Evolutionary conservation across 2,113 vertebrate genomes (phyloP).

Genomic region (Regulus satrapa): DNA sequence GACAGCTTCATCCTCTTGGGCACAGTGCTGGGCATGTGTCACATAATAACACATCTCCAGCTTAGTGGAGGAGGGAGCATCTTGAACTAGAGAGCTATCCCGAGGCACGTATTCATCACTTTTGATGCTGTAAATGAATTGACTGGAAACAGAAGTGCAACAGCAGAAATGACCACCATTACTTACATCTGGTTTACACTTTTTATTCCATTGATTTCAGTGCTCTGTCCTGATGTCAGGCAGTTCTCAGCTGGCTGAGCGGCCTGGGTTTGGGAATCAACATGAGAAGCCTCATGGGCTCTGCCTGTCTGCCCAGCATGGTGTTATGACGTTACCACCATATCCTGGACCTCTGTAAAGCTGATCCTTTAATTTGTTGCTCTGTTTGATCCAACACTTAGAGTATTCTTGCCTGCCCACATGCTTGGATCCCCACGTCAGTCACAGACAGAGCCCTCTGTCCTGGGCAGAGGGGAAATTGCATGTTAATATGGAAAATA

Average conservation of each 20-base stretch:
- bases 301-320: neutral
- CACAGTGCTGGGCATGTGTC: neutral
- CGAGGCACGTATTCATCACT: neutral
- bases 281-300: neutral
- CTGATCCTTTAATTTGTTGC: neutral
- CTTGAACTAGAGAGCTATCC: neutral
- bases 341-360: neutral
- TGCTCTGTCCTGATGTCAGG: neutral
- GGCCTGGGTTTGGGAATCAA: neutral
- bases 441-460: neutral
- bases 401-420: neutral
- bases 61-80: neutral
- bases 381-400: neutral
- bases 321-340: neutral
- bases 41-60: neutral
- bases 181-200: neutral
- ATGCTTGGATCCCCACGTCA: neutral
- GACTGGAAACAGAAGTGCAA: neutral
- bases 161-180: neutral
- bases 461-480: constrained; percentile 3
- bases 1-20: neutral
- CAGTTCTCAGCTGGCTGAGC: neutral
- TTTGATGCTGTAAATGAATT: neutral
- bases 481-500: constrained; percentile 40
- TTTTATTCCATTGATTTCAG: neutral